phyloP scores from a whole-genome alignment of 1,140 invertebrate species.

The Nasonia giraulti region DNA sequence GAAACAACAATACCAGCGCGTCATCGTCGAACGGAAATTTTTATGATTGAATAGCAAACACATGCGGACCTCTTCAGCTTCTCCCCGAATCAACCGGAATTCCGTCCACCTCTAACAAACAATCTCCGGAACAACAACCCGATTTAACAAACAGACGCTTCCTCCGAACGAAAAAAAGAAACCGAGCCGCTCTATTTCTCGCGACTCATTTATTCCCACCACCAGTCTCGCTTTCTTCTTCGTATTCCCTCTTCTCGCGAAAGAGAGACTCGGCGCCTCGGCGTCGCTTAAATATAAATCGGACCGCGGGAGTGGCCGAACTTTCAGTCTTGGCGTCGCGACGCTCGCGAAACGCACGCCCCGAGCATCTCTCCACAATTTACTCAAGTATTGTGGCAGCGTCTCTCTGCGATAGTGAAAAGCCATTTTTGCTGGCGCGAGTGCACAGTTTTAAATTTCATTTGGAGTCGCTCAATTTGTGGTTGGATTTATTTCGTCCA shows the following conservation, averaged over 20 bases:
- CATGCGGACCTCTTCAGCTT: too few species aligned
- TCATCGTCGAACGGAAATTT: too few species aligned
- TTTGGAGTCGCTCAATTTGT: background rate
- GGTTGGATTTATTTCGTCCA: background rate
- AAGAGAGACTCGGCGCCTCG: constrained; percentile 58
- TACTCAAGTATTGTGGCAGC: background rate
- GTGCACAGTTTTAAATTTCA: background rate
- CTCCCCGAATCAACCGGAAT: background rate
- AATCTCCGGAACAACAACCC: background rate
- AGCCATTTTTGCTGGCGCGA: background rate
- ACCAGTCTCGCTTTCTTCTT: background rate
- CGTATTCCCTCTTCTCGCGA: background rate
- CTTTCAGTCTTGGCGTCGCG: constrained; percentile 69
- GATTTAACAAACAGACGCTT: too few species aligned
- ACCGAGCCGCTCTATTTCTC: constrained; percentile 20
- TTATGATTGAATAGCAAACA: too few species aligned
- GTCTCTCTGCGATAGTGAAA: background rate
- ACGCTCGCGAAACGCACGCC: constrained; percentile 59
- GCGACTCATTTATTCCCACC: background rate
- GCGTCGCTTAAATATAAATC: constrained; percentile 71
- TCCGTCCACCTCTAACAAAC: background rate
- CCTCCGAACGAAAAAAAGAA: background rate
- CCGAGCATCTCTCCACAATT: background rate
- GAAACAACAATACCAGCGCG: too few species aligned
- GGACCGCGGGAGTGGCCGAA: constrained; percentile 60